These are phyloP conservation scores for Dermochelys coriacea DNA, from an alignment of 2,797 vertebrate species.

Conservation along the genomic window DNA sequence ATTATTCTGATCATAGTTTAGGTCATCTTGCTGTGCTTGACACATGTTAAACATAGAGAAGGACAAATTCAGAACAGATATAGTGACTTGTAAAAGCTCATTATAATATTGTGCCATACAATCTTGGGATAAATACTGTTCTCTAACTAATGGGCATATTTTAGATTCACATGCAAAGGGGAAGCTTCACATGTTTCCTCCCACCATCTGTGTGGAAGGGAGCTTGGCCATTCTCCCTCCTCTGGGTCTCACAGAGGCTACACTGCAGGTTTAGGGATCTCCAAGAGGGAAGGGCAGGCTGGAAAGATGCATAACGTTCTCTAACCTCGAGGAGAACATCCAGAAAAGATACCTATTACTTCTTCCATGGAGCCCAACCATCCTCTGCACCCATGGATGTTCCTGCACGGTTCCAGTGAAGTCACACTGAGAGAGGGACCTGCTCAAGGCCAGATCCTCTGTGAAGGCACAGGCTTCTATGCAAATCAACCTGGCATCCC, in stretches of 20 bases:
- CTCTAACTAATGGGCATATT: background rate
- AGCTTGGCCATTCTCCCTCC: background rate
- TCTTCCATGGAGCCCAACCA: background rate
- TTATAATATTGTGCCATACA: background rate
- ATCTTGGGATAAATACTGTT: background rate
- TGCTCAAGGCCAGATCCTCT: background rate
- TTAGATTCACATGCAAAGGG: background rate
- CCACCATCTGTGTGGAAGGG: background rate
- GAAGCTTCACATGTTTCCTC: background rate
- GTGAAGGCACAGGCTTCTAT: rapidly evolving
- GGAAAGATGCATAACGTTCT: background rate
- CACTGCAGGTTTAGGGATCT: background rate
- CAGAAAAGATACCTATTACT: background rate
- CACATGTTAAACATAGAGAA: background rate
- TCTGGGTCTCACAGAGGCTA: background rate
- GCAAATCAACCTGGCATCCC: background rate
- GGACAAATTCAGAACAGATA: background rate
- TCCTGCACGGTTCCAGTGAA: background rate
- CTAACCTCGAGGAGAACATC: background rate
- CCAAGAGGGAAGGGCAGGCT: background rate
- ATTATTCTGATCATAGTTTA: background rate
- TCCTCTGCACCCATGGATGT: background rate
- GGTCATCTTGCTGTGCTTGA: background rate
- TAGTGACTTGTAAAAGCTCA: background rate
- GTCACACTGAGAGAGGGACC: background rate